Conservation (phyloP, 2,888 invertebrate species). For the Xylota segnis region DNA sequence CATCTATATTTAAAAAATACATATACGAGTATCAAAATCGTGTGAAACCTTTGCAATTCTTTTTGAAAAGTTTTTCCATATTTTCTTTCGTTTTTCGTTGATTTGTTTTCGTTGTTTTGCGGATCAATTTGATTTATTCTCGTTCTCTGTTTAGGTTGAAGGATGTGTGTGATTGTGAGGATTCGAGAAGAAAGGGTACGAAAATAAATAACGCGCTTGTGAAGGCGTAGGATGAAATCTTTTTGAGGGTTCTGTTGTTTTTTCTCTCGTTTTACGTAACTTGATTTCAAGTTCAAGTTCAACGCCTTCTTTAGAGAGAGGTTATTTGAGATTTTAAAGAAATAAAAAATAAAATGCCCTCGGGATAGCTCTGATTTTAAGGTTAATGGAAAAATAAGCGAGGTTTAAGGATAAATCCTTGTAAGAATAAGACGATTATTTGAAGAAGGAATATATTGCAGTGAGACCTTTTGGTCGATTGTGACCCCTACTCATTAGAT, state of each 20-base stretch:
- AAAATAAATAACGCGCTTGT: neutral
- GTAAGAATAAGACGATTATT: too few relatives aligned
- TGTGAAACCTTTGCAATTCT: constrained; percentile 14
- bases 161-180: constrained; percentile 2
- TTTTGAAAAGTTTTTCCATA: constrained; percentile 4
- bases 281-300: constrained; percentile 6
- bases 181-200: neutral
- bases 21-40: neutral
- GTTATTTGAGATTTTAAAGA: neutral
- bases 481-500: too few relatives aligned
- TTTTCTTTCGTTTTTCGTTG: constrained; percentile 5
- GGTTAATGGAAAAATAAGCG: neutral
- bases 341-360: too few relatives aligned
- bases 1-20: constrained; percentile 24
- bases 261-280: constrained; percentile 6
- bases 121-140: constrained; percentile 43
- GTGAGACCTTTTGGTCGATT: too few relatives aligned
- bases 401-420: too few relatives aligned
- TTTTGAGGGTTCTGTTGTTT: constrained; percentile 8
- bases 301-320: constrained; percentile 2
- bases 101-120: constrained; percentile 1
- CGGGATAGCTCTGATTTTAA: neutral
- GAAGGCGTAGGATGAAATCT: constrained; percentile 16
- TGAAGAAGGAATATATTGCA: too few relatives aligned
- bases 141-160: neutral